Evolutionary conservation across 2,888 invertebrate genomes (phyloP).

Genomic region (Malthinus seriepunctatus): DNA sequence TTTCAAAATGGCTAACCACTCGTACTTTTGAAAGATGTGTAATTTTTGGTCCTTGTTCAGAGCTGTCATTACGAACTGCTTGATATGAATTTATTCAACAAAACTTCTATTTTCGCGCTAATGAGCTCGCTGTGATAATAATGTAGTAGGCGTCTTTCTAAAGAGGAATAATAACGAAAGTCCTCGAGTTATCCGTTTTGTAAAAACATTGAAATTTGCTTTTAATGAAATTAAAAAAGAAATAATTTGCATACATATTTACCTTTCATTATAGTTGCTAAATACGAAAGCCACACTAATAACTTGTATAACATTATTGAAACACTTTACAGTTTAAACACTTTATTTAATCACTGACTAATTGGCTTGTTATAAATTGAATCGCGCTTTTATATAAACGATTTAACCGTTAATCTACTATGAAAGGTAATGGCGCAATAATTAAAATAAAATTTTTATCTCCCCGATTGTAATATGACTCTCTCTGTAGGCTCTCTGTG

Average conservation of each 20-base stretch:
- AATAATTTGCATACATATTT: not conserved
- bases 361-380: not conserved
- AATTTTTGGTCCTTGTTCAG: too few species aligned
- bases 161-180: too few species aligned
- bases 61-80: too few species aligned
- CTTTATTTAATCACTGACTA: slow-evolving; percentile 1
- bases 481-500: not conserved
- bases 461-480: not conserved
- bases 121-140: too few species aligned
- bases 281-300: slow-evolving; percentile 1
- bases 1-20: too few species aligned
- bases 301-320: not conserved
- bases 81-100: too few species aligned
- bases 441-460: slow-evolving; percentile 4
- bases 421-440: slow-evolving; percentile 4
- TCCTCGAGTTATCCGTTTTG: too few species aligned
- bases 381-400: not conserved
- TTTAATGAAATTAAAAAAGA: too few species aligned
- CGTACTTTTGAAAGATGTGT: too few species aligned
- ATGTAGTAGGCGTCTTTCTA: too few species aligned
- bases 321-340: not conserved
- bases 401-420: not conserved
- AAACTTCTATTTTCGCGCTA: too few species aligned
- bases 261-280: not conserved
- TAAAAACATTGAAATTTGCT: too few species aligned